Base-by-base conservation (phyloP, 2,797 vertebrate genomes). In the Macrochelys suwanniensis region DNA sequence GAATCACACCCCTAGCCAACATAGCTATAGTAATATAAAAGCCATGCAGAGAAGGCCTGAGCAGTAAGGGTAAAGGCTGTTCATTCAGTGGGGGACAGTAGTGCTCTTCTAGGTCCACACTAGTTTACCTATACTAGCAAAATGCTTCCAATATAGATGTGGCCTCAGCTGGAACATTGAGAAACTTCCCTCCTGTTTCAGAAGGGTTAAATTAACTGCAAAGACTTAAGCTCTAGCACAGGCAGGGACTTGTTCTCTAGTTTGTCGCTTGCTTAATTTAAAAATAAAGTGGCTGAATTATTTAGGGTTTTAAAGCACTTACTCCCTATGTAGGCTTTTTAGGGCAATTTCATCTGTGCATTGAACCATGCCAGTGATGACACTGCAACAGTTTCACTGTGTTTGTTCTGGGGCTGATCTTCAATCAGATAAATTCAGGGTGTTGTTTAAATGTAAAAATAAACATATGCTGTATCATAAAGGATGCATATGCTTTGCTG, bases 211-310 rank as follows among this genome's bases (percentile, higher is more conserved):
- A 68, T 68, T 68, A 37, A 68, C 17, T 37, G n/a, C 19, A 37
- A 37, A 68, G 65, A 68, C 65, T 68, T 37, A 21, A 19, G 17
- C 65, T 68, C n/a, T 68, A 68, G 65, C 5, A 8, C 17, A 68
- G 17, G 65, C n/a, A 37, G 65, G 25, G 25, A 85, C 54, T 91
- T 87, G n/a, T 37, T 87, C 88, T 89, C 80, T 95, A 89, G 68
- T 71, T 65, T 50, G 42, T 26, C 88, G 42, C 49, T 26, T 17
- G 6, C 13, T 74, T 50, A 33, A 7, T 78, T 84, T 23, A 57
- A 68, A 68, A 86, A 21, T 7, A 13, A 68, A 68, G n/a, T 68
- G n/a, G 1, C 16, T 47, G 21, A 56, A 37, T 25, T 5, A 61
- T 77, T 88, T 65, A 54, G 33, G 51, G 74, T 49, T 84, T 42